Evolutionary conservation across 2,888 invertebrate genomes (phyloP).

Genomic region (Thecocarcelia acutangulata): DNA sequence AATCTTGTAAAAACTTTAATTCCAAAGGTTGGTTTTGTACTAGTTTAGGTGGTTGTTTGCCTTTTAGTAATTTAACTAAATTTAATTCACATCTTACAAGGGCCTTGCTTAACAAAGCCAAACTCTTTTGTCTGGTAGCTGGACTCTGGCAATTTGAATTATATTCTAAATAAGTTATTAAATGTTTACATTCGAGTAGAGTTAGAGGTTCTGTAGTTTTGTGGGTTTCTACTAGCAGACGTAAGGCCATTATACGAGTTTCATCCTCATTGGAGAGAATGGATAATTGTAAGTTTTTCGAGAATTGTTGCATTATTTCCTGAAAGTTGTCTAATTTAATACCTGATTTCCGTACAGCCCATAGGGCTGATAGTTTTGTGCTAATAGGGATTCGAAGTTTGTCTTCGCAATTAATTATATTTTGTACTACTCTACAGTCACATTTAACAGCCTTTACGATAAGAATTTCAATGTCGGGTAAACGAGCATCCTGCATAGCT

Average conservation of each 20-base stretch:
- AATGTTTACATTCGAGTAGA: slow-evolving; percentile 84
- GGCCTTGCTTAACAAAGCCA: slow-evolving; percentile 85
- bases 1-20: slow-evolving; percentile 81
- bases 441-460: slow-evolving; percentile 77
- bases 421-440: slow-evolving; percentile 73
- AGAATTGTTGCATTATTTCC: slow-evolving; percentile 82
- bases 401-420: slow-evolving; percentile 72
- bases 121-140: slow-evolving; percentile 85
- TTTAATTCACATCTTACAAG: slow-evolving; percentile 83
- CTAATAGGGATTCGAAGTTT: slow-evolving; percentile 73
- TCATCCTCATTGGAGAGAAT: slow-evolving; percentile 82
- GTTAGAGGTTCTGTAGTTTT: slow-evolving; percentile 87
- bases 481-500: slow-evolving; percentile 70
- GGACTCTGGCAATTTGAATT: slow-evolving; percentile 88
- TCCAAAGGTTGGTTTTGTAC: slow-evolving; percentile 76
- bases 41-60: slow-evolving; percentile 60
- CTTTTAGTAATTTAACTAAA: slow-evolving; percentile 72
- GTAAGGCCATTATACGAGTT: slow-evolving; percentile 86
- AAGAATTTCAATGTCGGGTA: slow-evolving; percentile 75
- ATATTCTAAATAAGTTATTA: slow-evolving; percentile 85
- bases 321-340: slow-evolving; percentile 71
- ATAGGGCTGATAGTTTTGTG: slow-evolving; percentile 79
- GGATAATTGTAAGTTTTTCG: slow-evolving; percentile 82
- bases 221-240: slow-evolving; percentile 87
- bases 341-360: slow-evolving; percentile 82